Percentiles rank a stretch among this genome's conserved stretches.
phyloP scores from a whole-genome alignment of 2,113 vertebrate genomes.

The Pituophis catenifer region DNA sequence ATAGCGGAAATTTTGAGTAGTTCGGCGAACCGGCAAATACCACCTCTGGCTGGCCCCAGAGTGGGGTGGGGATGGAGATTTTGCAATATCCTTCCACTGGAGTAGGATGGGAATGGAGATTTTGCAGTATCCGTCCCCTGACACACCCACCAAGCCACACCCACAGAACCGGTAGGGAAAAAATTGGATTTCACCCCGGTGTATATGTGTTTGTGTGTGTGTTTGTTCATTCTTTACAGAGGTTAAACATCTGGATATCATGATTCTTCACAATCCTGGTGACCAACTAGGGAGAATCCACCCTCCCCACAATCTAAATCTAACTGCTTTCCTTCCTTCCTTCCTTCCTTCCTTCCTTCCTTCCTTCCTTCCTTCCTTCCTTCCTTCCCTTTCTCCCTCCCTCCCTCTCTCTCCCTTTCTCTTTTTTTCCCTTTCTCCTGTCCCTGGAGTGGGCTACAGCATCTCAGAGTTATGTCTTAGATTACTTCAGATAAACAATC shows the following conservation, averaged over 20 bases:
- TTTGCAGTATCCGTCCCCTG: too few relatives aligned
- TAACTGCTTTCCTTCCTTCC: background rate
- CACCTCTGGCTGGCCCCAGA: too few relatives aligned
- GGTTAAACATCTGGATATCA: background rate
- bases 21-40: too few relatives aligned
- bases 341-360: background rate
- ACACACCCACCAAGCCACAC: too few relatives aligned
- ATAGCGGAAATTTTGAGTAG: too few relatives aligned
- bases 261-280: background rate
- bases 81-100: too few relatives aligned
- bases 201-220: background rate
- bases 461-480: background rate
- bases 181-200: too few relatives aligned
- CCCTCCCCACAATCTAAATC: background rate
- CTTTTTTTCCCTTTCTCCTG: background rate
- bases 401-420: background rate
- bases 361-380: fast-evolving
- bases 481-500: background rate
- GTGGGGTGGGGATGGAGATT: too few relatives aligned
- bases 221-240: too few relatives aligned
- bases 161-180: too few relatives aligned
- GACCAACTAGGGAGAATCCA: background rate
- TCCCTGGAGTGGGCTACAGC: constrained; percentile 2
- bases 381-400: fast-evolving
- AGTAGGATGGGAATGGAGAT: too few relatives aligned